A percentile compares a stretch with the other conserved stretches of the same genome.
Evolutionary conservation across 2,113 vertebrate genomes (phyloP).

Genomic region (Aegithalos caudatus): DNA sequence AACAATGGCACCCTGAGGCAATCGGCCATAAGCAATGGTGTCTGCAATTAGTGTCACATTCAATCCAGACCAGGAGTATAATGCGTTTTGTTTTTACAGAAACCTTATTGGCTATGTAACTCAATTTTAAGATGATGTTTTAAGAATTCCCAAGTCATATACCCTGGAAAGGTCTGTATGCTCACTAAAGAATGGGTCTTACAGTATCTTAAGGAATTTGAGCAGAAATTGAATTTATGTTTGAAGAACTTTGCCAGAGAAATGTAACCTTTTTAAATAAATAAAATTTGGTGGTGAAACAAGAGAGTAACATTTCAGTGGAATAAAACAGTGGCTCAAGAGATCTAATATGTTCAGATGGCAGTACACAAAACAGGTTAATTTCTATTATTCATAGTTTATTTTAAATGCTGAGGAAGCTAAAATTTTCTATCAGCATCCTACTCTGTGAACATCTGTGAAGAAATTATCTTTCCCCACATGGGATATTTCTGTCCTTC

Average conservation of each 20-base stretch:
- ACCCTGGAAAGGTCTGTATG: neutral
- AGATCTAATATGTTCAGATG: neutral
- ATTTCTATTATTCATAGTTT: neutral
- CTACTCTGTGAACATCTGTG: neutral
- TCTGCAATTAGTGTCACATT: constrained; percentile 11
- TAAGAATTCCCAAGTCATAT: constrained; percentile 26
- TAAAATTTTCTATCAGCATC: neutral
- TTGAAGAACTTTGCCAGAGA: neutral
- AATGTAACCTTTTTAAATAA: neutral
- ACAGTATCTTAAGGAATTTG: neutral
- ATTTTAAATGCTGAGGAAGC: neutral
- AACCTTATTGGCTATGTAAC: neutral
- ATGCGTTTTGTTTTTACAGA: neutral
- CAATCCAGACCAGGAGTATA: neutral
- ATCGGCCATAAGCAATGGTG: neutral
- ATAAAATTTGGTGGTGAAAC: neutral
- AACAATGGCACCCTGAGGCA: constrained; percentile 37
- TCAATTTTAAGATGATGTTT: neutral
- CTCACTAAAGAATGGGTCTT: neutral
- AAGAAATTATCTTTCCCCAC: neutral
- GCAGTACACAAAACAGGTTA: neutral
- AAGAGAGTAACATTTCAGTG: neutral
- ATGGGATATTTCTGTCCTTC: neutral
- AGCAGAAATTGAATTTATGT: neutral
- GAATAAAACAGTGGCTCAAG: neutral